Evolutionary conservation across 2,797 vertebrate genomes (phyloP), one percentile per base, ranked within the genome.

Genomic region (Phalloptychus januarius): DNA sequence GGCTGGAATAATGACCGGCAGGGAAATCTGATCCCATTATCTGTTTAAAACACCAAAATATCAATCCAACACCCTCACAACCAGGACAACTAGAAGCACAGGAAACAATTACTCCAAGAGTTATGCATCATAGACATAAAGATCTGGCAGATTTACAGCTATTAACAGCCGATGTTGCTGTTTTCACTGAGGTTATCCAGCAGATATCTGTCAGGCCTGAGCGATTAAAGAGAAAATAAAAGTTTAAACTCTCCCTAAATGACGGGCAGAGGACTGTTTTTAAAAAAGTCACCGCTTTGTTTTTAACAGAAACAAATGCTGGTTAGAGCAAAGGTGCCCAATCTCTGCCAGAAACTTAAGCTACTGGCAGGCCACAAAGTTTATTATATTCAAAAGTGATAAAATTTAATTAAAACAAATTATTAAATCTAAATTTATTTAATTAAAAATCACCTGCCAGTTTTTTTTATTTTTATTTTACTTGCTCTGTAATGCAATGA

Each of bases 1-100:
- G n/a, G n/a, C n/a, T n/a, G 61, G 82, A 82, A 89, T 79, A 74
- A 83, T 61, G 75, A 85, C 85, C 85, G 4, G 38, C 65, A 71
- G 78, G 79, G 82, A 79, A 81, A 92, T 58, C 58, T 31, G 72
- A 90, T 85, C 44, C 72, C 80, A 58, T 84, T 78, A 82, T 76
- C 63, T 74, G 20, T 28, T 20, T 58, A 10, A 2, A 72, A 81
- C 42, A 44, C 69, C 75, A 50, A 86, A 28, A 72, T 74, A 72
- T 73, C 65, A 45, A 72, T 75, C 72, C 45, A 74, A 67, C 25
- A 33, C 78, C 31, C 77, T 71, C 5, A 69, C 23, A 69, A 25
- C 65, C 54, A 85, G n/a, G n/a, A 54, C 23, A 75, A 48, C 52
- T 72, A 12, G 48, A 79, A 23, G 67, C 44, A 83, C 56, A 48